A percentile compares a stretch with the other conserved stretches of the same genome.
These are phyloP conservation scores for Mantis religiosa DNA, from an alignment of 2,888 invertebrate species.

Conservation along the genomic window DNA sequence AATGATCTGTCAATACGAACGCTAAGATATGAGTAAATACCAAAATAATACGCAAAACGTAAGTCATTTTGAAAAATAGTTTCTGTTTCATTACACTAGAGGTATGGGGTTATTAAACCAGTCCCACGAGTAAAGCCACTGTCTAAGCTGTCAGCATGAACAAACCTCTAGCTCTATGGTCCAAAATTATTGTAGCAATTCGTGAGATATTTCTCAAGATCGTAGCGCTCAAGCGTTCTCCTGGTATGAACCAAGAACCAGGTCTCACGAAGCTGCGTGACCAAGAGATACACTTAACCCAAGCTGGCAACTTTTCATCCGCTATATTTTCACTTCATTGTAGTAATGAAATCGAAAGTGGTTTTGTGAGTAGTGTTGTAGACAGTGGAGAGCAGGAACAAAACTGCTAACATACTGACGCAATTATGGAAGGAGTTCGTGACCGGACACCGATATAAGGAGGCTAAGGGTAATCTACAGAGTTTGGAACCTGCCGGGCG, in stretches of 20 bases:
- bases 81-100: too few species aligned
- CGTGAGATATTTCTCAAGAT: not conserved
- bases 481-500: not conserved
- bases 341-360: not conserved
- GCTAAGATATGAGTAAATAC: too few species aligned
- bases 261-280: not conserved
- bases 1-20: too few species aligned
- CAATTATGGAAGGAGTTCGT: not conserved
- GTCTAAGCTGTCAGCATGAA: not conserved
- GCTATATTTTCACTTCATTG: not conserved
- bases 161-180: not conserved
- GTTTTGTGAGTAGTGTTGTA: not conserved
- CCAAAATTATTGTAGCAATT: not conserved
- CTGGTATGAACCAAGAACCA: not conserved
- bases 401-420: not conserved
- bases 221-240: not conserved
- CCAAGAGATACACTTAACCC: not conserved
- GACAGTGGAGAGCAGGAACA: not conserved
- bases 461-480: not conserved
- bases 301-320: not conserved
- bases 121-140: too few species aligned
- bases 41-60: too few species aligned
- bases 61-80: too few species aligned
- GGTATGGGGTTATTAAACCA: too few species aligned
- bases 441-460: not conserved